Evolutionary conservation across 2,888 invertebrate genomes (phyloP), one percentile per base, ranked within the genome.

Genomic region (Lydus trimaculatus): DNA sequence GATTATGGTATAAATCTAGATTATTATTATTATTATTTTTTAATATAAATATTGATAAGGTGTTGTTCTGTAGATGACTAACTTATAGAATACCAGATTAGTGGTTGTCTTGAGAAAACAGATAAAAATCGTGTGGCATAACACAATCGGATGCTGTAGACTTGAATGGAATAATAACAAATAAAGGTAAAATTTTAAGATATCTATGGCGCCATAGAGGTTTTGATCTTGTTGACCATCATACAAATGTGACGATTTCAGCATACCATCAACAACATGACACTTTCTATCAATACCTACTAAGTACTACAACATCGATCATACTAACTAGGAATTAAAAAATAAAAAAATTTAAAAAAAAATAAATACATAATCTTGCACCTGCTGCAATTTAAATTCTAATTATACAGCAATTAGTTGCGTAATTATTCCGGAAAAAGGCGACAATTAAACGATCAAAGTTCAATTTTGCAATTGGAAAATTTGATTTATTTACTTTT

Each of bases 131-230:
- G 56, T 48, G 11, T 52, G 23, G 23, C 20, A 56, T 25, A 43
- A 67, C 64, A 59, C 58, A 64, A 59, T 39, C 64, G 70, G 70
- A 70, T 66, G 70, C 70, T 70, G 70, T 15, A 43, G 11, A 70
- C 70, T 64, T 17, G 36, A 15, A n/a, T 28, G 13, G 70, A 70
- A 70, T 70, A 70, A 36, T 61, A 70, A 70, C 23, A 23, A 23
- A 48, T 20, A 48, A 23, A 61, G 48, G 61, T 20, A 31, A 23
- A 36, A 43, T 64, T 60, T 25, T 13, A 25, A 25, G 65, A 64
- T 11, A 11, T 36, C 1, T 36, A 17, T 11, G 48, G 48, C 48
- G 48, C 48, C 48, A 17, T 43, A 17, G 17, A 17, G 17, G 1
- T 7, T 17, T 7, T 17, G 36, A n/a, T 43, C 8, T 43, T 43